Base-by-base conservation (phyloP, 1,140 invertebrate species). In the Drosophila oshimai region DNA sequence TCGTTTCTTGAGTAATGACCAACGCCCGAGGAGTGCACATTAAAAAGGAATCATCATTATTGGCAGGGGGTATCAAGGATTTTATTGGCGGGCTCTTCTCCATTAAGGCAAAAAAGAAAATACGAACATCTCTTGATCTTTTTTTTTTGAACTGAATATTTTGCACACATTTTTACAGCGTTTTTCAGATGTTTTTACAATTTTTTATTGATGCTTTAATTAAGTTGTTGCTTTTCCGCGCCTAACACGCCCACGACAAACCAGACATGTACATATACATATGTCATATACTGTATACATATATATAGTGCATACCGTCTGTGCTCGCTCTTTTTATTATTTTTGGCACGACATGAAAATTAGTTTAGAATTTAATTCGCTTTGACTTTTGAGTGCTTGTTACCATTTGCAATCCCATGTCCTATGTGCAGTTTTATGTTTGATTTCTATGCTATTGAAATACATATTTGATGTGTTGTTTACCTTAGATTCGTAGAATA, bases 1-100 rank as follows among this genome's bases (percentile, higher is more conserved):
- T 22, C 37, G 28, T 34, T 7, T 62, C 49, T 71, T 84, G 78
- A 83, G 64, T 86, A 86, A 86, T 86, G 81, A 86, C 80, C 80
- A 75, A 73, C 73, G 83, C 77, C 76, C 53, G 83, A 46, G 83
- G 81, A 81, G 81, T 62, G 77, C 67, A 89, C 87, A 89, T 89
- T 89, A 89, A 89, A 89, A 89, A 89, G 87, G 89, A 89, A 89
- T 89, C 87, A 89, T 89, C 87, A 89, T 89, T 89, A 89, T 89
- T 89, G 87, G 87, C 87, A 88, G 83, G 17, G 34, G 55, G 60
- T 54, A 72, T 81, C 58, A 81, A 84, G 80, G 80, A 84, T 81
- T 65, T 65, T 76, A 62, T 65, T 57, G 53, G 53, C 47, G 36
- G 18, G 58, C n/a, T n/a, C 24, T 12, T 4, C 49, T 60, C 68